Evolutionary conservation across 2,113 vertebrate species (phyloP), one percentile per base, ranked within the genome.

Genomic region (Dicrurus megarhynchus): DNA sequence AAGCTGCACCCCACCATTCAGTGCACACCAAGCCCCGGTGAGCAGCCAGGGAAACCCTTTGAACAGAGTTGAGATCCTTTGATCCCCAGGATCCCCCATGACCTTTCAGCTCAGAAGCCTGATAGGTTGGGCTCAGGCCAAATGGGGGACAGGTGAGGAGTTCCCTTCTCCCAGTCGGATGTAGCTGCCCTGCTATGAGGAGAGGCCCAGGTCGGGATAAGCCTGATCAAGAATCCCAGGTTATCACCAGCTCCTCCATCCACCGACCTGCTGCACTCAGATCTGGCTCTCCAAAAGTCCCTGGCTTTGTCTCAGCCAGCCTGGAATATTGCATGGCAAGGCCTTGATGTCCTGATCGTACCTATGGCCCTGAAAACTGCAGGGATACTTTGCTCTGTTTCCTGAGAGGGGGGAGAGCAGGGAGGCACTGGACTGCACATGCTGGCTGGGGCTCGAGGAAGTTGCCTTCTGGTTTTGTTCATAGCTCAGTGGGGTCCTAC

Each of bases 11-110:
- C 98, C 64, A 98, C 98, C 60, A 97, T 99, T 94, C 99, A 99
- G 95, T 99, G 99, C 84, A 99, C 98, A 3, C 99, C 99, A 6
- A 96, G 95, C 68, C 99, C 99, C 28, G 99, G 99, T 99, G 97
- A 97, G 97, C 79, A 28, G 35, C n/a, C 70, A 75, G n/a, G 63
- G 52, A 82, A 93, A 53, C 7, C 7, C 32, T 46, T 23, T 26
- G 53, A 71, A 47, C 13, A 39, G 11, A 84, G 8, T 3, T 70
- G 60, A 22, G 17, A 71, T 46, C 52, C n/a, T 82, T 4, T 59
- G 27, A 44, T 18, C 33, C 60, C 56, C 52, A 53, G 53, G 26
- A 21, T 41, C 32, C 56, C 63, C 41, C 63, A 71, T 0, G 0
- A 9, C 32, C 49, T 41, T 52, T 63, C 47, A 84, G 42, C 55